A percentile compares a stretch with the other conserved stretches of the same genome.
These are phyloP conservation scores for Heliocidaris erythrogramma DNA, from an alignment of 35 echinoderm and acorn worm genomes.

Conservation along the genomic window DNA sequence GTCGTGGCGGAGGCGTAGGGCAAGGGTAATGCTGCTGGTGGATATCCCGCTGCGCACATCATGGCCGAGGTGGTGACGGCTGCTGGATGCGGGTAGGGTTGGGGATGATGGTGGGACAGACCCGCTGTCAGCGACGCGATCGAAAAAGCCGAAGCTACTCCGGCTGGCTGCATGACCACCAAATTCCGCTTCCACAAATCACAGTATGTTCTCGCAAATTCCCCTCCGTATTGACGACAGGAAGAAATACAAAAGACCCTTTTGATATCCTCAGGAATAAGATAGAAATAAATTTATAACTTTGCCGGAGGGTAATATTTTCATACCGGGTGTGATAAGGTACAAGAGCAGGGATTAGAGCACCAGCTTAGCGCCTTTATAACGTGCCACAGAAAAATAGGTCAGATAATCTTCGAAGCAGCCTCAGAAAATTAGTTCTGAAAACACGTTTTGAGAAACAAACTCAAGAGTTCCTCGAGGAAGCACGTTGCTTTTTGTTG, in stretches of 20 bases:
- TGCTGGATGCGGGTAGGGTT: slow-evolving; percentile 40
- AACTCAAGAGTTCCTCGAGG: background rate
- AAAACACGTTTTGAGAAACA: slow-evolving; percentile 38
- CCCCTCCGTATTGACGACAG: background rate
- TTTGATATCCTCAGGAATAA: slow-evolving; percentile 12
- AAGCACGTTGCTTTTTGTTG: slow-evolving; percentile 42
- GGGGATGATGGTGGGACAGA: slow-evolving; percentile 43
- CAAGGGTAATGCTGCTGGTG: slow-evolving; percentile 37
- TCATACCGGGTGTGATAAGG: slow-evolving; percentile 37
- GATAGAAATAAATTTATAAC: background rate
- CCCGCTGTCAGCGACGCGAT: slow-evolving; percentile 42
- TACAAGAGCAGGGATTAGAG: background rate
- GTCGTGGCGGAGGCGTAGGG: slow-evolving; percentile 37
- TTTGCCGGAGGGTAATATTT: slow-evolving; percentile 37
- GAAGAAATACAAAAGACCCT: background rate
- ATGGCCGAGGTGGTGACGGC: slow-evolving; percentile 44
- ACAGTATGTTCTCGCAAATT: background rate
- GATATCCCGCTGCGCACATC: slow-evolving; percentile 33
- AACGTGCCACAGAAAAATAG: background rate
- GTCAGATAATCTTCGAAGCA: slow-evolving; percentile 42
- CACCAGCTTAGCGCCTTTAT: slow-evolving; percentile 4
- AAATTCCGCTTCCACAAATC: background rate
- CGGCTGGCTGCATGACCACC: slow-evolving; percentile 38
- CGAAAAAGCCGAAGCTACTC: slow-evolving; percentile 46
- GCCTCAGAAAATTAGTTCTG: slow-evolving; percentile 26